A percentile compares a stretch with the other conserved stretches of the same genome.
phyloP scores from a whole-genome alignment of 2,888 invertebrate genomes.

The Arge pagana region DNA sequence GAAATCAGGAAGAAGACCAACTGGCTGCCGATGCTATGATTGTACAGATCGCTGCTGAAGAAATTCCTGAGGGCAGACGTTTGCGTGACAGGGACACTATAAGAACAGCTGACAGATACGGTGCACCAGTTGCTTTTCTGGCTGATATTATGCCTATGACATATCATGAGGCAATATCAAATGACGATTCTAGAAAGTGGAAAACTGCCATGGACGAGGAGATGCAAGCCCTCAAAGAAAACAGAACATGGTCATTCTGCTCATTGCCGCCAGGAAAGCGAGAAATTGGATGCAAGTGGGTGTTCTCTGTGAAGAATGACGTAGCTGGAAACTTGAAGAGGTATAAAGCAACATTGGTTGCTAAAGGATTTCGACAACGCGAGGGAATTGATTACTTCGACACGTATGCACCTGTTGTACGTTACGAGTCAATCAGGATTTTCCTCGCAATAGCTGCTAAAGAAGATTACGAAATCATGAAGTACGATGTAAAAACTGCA shows the following conservation, averaged over 20 bases:
- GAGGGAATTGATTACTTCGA: background rate
- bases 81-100: background rate
- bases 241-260: constrained; percentile 17
- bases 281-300: constrained; percentile 1
- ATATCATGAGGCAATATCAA: constrained; percentile 5
- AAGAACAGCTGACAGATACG: background rate
- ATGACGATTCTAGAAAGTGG: constrained; percentile 14
- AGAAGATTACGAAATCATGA: background rate
- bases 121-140: background rate
- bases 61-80: too few species aligned
- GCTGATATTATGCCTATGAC: background rate
- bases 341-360: background rate
- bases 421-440: background rate
- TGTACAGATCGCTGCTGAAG: too few species aligned
- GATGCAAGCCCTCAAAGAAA: constrained; percentile 23
- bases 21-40: too few species aligned
- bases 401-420: background rate
- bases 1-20: too few species aligned
- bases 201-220: constrained; percentile 23
- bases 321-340: background rate
- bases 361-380: background rate
- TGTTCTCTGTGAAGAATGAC: background rate
- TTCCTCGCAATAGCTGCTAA: background rate
- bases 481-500: constrained; percentile 6
- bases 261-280: background rate